phyloP scores from a whole-genome alignment of 1,140 invertebrate species.

The Belonocnema kinseyi region DNA sequence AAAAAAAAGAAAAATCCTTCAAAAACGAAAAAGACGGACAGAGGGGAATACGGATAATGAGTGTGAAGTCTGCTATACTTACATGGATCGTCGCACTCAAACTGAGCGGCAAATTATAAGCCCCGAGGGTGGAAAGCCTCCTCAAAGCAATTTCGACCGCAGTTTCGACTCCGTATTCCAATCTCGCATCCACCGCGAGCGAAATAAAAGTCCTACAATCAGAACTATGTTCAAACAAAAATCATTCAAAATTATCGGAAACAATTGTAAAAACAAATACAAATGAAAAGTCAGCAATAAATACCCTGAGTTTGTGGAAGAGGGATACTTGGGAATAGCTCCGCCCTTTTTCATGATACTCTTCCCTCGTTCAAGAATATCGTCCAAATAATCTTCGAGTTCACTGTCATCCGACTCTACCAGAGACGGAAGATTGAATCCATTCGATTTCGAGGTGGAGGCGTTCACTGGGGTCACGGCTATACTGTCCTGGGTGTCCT shows the following conservation, averaged over 20 bases:
- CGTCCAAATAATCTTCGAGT: conserved; percentile 82
- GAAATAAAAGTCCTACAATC: conserved; percentile 73
- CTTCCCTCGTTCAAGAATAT: conserved; percentile 79
- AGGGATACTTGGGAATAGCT: conserved; percentile 64
- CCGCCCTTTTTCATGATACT: conserved; percentile 72
- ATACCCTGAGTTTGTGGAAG: conserved; percentile 66
- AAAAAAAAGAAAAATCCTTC: too few relatives aligned
- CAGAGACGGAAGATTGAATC: conserved; percentile 78
- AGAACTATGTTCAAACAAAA: conserved; percentile 37
- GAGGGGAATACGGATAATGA: neutral
- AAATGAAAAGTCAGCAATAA: conserved; percentile 20
- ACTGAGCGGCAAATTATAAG: conserved; percentile 78
- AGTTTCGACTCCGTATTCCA: conserved; percentile 85
- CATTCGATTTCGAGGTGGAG: conserved; percentile 69
- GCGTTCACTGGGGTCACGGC: conserved; percentile 55
- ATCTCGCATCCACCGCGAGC: conserved; percentile 84
- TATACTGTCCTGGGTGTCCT: conserved; percentile 70
- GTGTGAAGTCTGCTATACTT: conserved; percentile 45
- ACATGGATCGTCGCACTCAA: conserved; percentile 75
- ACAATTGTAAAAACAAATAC: conserved; percentile 30
- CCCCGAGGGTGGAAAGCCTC: conserved; percentile 79
- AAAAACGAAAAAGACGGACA: too few relatives aligned
- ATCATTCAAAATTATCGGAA: conserved; percentile 21
- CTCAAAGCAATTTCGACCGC: conserved; percentile 84
- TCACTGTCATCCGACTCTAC: conserved; percentile 85